Percentiles rank a stretch among this genome's conserved stretches.
These are phyloP conservation scores for Protobothrops flavoviridis DNA, from an alignment of 2,113 vertebrate genomes.

Conservation along the genomic window DNA sequence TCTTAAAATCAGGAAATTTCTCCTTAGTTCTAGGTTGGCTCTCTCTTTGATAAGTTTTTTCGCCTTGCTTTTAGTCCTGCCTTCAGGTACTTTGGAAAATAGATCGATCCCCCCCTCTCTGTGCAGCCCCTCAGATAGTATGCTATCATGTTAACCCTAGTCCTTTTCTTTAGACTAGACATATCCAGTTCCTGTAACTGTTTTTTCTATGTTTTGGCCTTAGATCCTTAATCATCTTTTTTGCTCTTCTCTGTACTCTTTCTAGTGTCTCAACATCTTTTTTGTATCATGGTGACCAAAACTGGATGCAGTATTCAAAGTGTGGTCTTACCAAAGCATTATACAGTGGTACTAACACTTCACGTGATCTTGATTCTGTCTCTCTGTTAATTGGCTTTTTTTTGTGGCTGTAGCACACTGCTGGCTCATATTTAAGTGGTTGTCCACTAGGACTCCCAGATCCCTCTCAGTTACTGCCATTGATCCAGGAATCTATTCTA, in stretches of 20 bases:
- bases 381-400: neutral
- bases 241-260: neutral
- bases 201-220: neutral
- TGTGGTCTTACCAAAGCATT: too few species aligned
- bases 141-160: neutral
- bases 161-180: neutral
- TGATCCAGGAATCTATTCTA: neutral
- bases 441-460: neutral
- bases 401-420: neutral
- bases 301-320: too few species aligned
- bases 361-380: neutral
- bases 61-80: neutral
- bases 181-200: neutral
- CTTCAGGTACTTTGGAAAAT: neutral
- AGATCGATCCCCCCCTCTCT: too few species aligned
- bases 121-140: too few species aligned
- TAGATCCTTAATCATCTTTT: neutral
- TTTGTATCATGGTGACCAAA: too few species aligned
- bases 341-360: neutral
- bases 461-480: neutral
- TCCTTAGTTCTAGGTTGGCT: neutral
- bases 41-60: neutral
- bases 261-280: too few species aligned
- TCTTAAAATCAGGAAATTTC: neutral
- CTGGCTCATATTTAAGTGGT: neutral